Conservation (phyloP, 2,888 invertebrate genomes). For the Pheosia gnoma region DNA sequence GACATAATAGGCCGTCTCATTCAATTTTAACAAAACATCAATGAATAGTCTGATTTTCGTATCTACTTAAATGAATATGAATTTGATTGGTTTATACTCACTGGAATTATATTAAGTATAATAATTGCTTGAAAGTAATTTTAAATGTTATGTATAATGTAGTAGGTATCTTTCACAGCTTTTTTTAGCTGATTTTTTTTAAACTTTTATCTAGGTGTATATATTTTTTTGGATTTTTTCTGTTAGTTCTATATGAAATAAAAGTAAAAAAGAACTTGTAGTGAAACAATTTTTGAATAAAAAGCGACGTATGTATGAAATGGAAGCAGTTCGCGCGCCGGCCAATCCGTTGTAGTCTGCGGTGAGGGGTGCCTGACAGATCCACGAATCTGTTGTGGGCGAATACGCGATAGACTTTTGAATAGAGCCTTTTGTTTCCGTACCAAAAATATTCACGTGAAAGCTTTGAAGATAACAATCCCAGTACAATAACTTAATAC, state of each 20-base stretch:
- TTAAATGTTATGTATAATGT: too few relatives aligned
- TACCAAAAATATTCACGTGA: slow-evolving; percentile 52
- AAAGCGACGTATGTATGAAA: slow-evolving; percentile 47
- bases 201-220: slow-evolving; percentile 26
- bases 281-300: slow-evolving; percentile 43
- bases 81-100: slow-evolving; percentile 13
- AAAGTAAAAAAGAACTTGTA: slow-evolving; percentile 32
- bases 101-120: slow-evolving; percentile 28
- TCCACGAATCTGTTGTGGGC: slow-evolving; percentile 65
- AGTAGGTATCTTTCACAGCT: slow-evolving; percentile 23
- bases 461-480: slow-evolving; percentile 50
- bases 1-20: slow-evolving; percentile 25
- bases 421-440: slow-evolving; percentile 64
- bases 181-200: slow-evolving; percentile 17
- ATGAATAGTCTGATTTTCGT: background rate
- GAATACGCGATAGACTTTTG: slow-evolving; percentile 67
- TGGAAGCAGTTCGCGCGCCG: slow-evolving; percentile 42
- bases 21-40: slow-evolving; percentile 34
- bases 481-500: slow-evolving; percentile 37
- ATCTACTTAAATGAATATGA: background rate
- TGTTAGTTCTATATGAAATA: slow-evolving; percentile 28
- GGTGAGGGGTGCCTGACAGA: slow-evolving; percentile 70
- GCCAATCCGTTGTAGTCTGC: slow-evolving; percentile 65
- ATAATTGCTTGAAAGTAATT: background rate
- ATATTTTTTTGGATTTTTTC: slow-evolving; percentile 26